phyloP scores from a whole-genome alignment of 2,888 invertebrate species.

The Cotesia congregata region DNA sequence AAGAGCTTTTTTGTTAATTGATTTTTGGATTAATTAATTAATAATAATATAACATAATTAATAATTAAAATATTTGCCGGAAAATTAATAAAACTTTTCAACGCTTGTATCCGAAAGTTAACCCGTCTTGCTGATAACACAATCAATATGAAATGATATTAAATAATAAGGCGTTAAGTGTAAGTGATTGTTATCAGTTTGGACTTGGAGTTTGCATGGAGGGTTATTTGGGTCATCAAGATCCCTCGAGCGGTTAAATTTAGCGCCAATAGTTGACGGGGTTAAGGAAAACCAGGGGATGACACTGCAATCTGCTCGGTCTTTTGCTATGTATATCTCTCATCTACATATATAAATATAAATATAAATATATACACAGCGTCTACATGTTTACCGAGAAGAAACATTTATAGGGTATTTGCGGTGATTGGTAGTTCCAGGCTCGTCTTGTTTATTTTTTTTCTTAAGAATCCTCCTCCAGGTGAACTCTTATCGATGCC shows the following conservation, averaged over 20 bases:
- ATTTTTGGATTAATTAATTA: too few relatives aligned
- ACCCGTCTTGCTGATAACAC: too few relatives aligned
- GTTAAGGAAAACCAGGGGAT: constrained; percentile 4
- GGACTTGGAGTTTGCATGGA: background rate
- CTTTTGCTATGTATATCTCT: too few relatives aligned
- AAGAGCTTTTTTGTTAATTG: too few relatives aligned
- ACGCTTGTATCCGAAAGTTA: too few relatives aligned
- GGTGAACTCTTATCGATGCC: constrained; percentile 34
- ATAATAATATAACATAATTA: too few relatives aligned
- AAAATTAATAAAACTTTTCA: too few relatives aligned
- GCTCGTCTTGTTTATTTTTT: constrained; percentile 19
- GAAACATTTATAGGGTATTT: background rate
- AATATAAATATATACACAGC: too few relatives aligned
- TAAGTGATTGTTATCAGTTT: background rate
- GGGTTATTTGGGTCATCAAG: constrained; percentile 7
- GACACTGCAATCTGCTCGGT: background rate
- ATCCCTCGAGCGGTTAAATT: constrained; percentile 22
- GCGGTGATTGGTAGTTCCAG: constrained; percentile 13
- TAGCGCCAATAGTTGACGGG: background rate
- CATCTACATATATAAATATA: too few relatives aligned
- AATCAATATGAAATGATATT: constrained; percentile 1
- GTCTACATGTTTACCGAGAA: background rate
- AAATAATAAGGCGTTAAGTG: constrained; percentile 1
- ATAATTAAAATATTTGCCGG: too few relatives aligned
- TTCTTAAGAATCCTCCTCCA: constrained; percentile 7